A percentile compares a stretch with the other conserved stretches of the same genome.
These are phyloP conservation scores for Tricholauxania praeusta DNA, from an alignment of 2,888 invertebrate species.

Conservation along the genomic window DNA sequence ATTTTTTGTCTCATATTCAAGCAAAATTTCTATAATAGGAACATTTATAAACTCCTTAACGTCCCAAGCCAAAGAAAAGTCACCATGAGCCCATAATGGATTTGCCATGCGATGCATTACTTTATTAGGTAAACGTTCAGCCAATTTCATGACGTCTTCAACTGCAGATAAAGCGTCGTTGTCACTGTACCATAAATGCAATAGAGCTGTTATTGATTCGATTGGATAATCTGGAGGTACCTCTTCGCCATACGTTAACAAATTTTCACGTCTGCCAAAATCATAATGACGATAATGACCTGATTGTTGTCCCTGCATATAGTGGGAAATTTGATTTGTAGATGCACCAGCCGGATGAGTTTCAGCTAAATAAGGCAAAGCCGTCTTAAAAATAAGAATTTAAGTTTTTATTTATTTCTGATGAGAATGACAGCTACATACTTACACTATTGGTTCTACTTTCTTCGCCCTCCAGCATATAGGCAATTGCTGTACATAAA, in stretches of 20 bases:
- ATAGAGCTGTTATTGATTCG: conserved; percentile 48
- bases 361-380: conserved; percentile 17
- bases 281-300: conserved; percentile 56
- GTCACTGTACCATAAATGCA: conserved; percentile 58
- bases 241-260: conserved; percentile 49
- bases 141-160: conserved; percentile 52
- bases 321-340: conserved; percentile 59
- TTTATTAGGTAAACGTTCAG: conserved; percentile 50
- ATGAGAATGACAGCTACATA: neutral
- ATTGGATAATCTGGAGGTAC: conserved; percentile 56
- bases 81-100: conserved; percentile 53
- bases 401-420: neutral
- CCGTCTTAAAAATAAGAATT: conserved; percentile 13
- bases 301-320: conserved; percentile 56
- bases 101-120: conserved; percentile 51
- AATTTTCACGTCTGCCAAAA: conserved; percentile 51
- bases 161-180: conserved; percentile 56
- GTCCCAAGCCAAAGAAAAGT: conserved; percentile 49
- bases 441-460: conserved; percentile 13
- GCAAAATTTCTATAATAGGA: conserved; percentile 53
- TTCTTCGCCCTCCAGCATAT: neutral
- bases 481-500: conserved; percentile 8
- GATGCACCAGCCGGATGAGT: conserved; percentile 58
- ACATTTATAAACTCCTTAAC: conserved; percentile 53
- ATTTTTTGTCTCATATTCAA: conserved; percentile 45